phyloP scores from a whole-genome alignment of 1,140 invertebrate species.

The Parapsyche elsis region DNA sequence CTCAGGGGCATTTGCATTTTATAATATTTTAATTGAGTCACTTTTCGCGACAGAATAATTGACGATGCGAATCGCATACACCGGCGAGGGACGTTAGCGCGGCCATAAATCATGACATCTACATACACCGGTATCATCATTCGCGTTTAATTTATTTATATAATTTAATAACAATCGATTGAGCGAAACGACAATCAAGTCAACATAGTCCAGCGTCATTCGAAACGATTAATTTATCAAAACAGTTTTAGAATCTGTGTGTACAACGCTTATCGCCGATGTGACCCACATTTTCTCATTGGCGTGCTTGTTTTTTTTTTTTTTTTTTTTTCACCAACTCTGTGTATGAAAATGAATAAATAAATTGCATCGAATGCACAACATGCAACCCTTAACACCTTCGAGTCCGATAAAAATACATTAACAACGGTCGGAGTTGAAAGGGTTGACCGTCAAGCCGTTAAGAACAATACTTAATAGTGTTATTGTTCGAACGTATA shows the following conservation, averaged over 20 bases:
- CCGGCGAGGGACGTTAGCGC: background rate
- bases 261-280: background rate
- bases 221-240: too few relatives aligned
- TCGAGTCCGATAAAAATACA: too few relatives aligned
- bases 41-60: background rate
- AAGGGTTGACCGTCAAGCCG: too few relatives aligned
- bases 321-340: too few relatives aligned
- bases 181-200: too few relatives aligned
- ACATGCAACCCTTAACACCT: too few relatives aligned
- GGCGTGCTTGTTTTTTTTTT: background rate
- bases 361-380: background rate
- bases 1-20: background rate
- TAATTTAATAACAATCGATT: too few relatives aligned
- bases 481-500: too few relatives aligned
- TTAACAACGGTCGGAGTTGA: too few relatives aligned
- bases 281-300: constrained; percentile 3
- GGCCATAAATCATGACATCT: constrained; percentile 14
- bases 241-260: background rate
- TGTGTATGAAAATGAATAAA: background rate
- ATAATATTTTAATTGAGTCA: background rate
- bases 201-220: too few relatives aligned
- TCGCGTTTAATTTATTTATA: too few relatives aligned
- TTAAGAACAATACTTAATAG: too few relatives aligned
- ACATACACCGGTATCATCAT: background rate
- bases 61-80: constrained; percentile 22